Conservation (phyloP, 2,888 invertebrate species). For the Lithophane socia region DNA sequence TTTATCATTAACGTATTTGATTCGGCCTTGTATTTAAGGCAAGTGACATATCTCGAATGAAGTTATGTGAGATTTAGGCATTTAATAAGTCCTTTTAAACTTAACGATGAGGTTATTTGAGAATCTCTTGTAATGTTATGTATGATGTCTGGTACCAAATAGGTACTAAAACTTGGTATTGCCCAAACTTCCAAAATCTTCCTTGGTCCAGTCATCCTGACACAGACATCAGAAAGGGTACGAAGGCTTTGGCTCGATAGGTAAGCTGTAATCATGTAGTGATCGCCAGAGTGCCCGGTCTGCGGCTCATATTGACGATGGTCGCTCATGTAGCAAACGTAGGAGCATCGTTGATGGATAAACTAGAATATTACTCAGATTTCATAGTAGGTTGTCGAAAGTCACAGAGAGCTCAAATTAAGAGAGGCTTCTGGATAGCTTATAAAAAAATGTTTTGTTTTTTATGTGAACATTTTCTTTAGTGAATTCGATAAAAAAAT, state of each 20-base stretch:
- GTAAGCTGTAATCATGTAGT: conserved; percentile 19
- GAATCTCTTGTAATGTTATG: not conserved
- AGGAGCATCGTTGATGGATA: conserved; percentile 1
- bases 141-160: too few species aligned
- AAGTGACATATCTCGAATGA: not conserved
- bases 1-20: conserved; percentile 8
- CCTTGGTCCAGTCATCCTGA: too few species aligned
- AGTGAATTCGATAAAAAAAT: not conserved
- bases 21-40: not conserved
- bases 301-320: conserved; percentile 39
- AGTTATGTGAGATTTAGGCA: not conserved
- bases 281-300: conserved; percentile 26
- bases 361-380: conserved; percentile 4
- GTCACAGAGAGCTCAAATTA: not conserved
- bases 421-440: not conserved
- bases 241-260: not conserved
- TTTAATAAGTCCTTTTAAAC: not conserved
- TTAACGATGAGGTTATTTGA: not conserved
- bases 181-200: too few species aligned
- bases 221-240: conserved; percentile 11
- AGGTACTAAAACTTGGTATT: too few species aligned
- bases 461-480: not conserved
- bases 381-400: not conserved
- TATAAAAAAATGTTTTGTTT: not conserved
- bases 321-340: conserved; percentile 12